Base-by-base conservation (phyloP, 2,888 invertebrate species). In the Endotricha flammealis region DNA sequence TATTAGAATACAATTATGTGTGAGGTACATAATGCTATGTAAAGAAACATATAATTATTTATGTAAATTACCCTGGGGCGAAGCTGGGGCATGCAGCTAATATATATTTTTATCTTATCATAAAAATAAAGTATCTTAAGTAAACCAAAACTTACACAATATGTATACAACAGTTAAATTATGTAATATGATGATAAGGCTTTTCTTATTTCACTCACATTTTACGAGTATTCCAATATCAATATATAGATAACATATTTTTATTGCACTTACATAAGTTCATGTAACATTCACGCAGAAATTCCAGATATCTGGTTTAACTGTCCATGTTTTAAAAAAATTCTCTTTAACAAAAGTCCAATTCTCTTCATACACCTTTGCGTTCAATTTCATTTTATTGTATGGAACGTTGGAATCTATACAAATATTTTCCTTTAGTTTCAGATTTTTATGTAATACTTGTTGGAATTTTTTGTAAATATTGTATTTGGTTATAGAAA, bases 321-420 rank as follows among this genome's bases (percentile, higher is more conserved):
- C 46, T 5, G 89, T 88, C 91, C 91, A 91, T 31, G 69, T 63
- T 55, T 76, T 74, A 51, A 91, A 90, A 53, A 88, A 83, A 0
- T 55, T 53, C 8, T 65, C 50, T 55, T 87, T 89, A 4, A 89
- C 50, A 38, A 54, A 41, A 11, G 39, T 39, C 90, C 90, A 91
- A 20, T 49, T 59, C 4, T 63, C 44, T 36, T 44, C 34, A 47
- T 58, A 82, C 12, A 45, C 50, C 25, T 34, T 36, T 4, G 79
- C 68, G 53, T 69, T 80, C 11, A 37, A 64, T 48, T 86, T 86
- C 76, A 85, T 80, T 44, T 60, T 50, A 66, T 70, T 79, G 39
- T 83, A 86, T 20, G 74, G 59, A 32, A 77, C 52, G 23, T 37
- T 51, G 25, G 50, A 22, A 24, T 50, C 35, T 31, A 52, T 45